Evolutionary conservation across 2,888 invertebrate genomes (phyloP).

Genomic region (Rugalucina vietnamica): DNA sequence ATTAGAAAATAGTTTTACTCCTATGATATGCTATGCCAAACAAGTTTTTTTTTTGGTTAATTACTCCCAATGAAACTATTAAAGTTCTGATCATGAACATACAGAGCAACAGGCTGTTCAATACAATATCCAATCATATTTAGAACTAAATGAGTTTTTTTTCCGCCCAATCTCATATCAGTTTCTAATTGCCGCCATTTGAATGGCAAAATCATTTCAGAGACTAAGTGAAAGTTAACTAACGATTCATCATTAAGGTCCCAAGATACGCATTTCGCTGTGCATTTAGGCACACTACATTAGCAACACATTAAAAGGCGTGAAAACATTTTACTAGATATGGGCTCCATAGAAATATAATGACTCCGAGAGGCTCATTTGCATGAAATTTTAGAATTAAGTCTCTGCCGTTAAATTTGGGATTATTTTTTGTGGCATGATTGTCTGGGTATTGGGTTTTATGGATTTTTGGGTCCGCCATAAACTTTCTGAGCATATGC

Average conservation of each 20-base stretch:
- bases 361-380: not conserved
- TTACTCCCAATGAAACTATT: too few relatives aligned
- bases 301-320: constrained; percentile 62
- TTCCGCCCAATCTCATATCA: not conserved
- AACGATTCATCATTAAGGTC: constrained; percentile 59
- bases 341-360: not conserved
- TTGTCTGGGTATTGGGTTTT: not conserved
- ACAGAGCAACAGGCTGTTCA: too few relatives aligned
- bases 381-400: constrained; percentile 12
- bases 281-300: constrained; percentile 53
- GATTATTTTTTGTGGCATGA: not conserved
- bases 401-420: not conserved
- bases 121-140: not conserved
- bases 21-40: too few relatives aligned
- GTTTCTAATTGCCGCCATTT: constrained; percentile 52
- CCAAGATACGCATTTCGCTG: constrained; percentile 59
- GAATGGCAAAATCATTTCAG: constrained; percentile 40
- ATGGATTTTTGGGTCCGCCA: too few relatives aligned
- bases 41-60: too few relatives aligned
- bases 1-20: too few relatives aligned
- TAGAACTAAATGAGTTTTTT: not conserved
- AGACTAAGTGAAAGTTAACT: constrained; percentile 62
- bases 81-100: too few relatives aligned
- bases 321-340: constrained; percentile 46
- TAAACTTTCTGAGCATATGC: too few relatives aligned